Base-by-base conservation (phyloP, 2,113 vertebrate species). In the Burhinus bistriatus region DNA sequence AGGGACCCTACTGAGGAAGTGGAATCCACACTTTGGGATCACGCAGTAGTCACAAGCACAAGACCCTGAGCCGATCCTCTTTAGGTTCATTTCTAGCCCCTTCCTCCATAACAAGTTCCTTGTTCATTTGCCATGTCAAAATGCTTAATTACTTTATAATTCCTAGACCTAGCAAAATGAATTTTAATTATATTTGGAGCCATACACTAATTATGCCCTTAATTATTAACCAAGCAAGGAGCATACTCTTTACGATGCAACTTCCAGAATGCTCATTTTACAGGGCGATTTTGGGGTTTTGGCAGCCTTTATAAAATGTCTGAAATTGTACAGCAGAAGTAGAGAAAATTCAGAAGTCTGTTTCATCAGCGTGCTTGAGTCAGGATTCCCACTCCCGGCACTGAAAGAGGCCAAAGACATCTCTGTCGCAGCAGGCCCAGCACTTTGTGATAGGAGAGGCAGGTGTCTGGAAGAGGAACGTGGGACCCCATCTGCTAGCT, bases 181-280 rank as follows among this genome's bases (percentile, higher is more conserved):
- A 95, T 95, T 97, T 95, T 97, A 97, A 98, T 98, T 97, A 94
- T 80, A 97, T 81, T 94, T 95, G 78, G 73, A 95, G 71, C 89
- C 95, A 93, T 17, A 88, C 61, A 89, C 89, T 97, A 97, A 98
- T 98, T 93, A 97, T 22, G 82, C 47, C 25, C 79, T 97, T 96
- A 97, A 97, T 97, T 96, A 97, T 96, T 95, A 96, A 97, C 89
- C 52, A 92, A 68, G 90, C 14, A 84, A 79, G 78, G 44, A 87
- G 23, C 81, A 88, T 4, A 29, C 42, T 96, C 92, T 82, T 83
- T 76, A 87, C 44, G 64, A 62, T 57, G 92, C 40, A 55, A 61
- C 62, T 80, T 92, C 45, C 61, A 78, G 78, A 85, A 76, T 14
- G 64, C 51, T 77, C 69, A 91, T 51, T 57, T 79, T 79, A 76